Evolutionary conservation across 2,797 vertebrate species (phyloP).

Genomic region (Chaenodraco wilsoni): DNA sequence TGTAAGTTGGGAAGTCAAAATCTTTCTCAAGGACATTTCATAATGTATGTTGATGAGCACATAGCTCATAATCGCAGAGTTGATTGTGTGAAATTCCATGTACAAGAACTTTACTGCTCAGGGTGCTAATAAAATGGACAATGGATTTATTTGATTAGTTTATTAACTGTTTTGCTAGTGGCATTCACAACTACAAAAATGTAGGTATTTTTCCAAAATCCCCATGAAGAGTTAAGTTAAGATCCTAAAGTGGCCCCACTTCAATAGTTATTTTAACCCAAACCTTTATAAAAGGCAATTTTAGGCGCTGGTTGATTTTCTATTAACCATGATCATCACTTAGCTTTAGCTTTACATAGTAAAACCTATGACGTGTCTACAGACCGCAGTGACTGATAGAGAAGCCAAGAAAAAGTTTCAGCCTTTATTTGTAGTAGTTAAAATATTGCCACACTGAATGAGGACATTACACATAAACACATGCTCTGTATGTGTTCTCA

Average conservation of each 20-base stretch:
- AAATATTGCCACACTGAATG: background rate
- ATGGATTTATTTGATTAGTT: background rate
- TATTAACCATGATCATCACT: no score
- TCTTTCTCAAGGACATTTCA: constrained; percentile 40
- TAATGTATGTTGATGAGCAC: constrained; percentile 31
- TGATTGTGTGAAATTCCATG: background rate
- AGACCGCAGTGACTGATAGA: background rate
- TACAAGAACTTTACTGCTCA: background rate
- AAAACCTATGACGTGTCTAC: no score
- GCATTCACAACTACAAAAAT: no score
- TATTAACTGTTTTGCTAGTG: background rate
- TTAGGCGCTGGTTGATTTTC: no score
- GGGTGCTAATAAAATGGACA: background rate
- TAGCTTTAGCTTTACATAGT: no score
- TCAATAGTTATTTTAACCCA: no score
- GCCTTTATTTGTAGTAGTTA: background rate
- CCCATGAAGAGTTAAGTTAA: no score
- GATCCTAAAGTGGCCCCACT: no score
- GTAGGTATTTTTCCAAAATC: no score
- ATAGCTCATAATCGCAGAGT: background rate
- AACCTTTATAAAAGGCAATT: no score
- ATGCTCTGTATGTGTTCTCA: background rate
- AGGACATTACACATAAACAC: constrained; percentile 19
- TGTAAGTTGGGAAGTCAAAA: constrained; percentile 18
- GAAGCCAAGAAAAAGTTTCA: background rate